A percentile compares a stretch with the other conserved stretches of the same genome.
phyloP scores from a whole-genome alignment of 2,888 invertebrate genomes.

The Callosobruchus maculatus region DNA sequence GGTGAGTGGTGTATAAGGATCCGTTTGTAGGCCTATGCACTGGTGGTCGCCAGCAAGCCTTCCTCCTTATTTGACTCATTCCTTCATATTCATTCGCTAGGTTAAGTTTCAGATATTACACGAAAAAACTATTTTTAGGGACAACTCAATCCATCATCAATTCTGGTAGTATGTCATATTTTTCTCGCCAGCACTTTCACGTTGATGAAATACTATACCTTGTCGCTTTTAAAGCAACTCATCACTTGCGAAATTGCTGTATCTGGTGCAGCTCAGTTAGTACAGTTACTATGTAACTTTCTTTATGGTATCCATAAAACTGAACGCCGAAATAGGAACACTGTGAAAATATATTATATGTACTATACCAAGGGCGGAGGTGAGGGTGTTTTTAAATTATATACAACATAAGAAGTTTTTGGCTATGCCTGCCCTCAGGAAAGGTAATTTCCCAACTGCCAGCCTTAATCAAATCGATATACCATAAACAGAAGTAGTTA shows the following conservation, averaged over 20 bases:
- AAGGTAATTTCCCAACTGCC: no score
- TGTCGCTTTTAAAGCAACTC: neutral
- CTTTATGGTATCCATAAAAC: neutral
- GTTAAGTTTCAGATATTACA: no score
- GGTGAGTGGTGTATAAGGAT: no score
- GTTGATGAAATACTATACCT: neutral
- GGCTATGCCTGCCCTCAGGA: no score
- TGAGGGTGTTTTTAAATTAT: no score
- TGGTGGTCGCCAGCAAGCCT: no score
- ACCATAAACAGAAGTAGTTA: no score
- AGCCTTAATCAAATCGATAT: no score
- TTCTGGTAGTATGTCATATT: neutral
- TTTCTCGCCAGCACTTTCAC: neutral
- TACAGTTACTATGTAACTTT: neutral
- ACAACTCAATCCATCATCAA: neutral
- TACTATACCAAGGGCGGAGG: neutral
- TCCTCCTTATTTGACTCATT: no score
- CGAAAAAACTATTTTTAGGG: neutral
- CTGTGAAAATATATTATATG: neutral
- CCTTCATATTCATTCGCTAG: no score
- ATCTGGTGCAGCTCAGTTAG: neutral
- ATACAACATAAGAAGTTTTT: no score
- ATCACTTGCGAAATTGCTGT: neutral
- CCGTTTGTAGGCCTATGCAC: no score
- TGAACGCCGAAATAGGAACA: neutral